phyloP scores from a whole-genome alignment of 2,888 invertebrate species.

The Galeruca laticollis region DNA sequence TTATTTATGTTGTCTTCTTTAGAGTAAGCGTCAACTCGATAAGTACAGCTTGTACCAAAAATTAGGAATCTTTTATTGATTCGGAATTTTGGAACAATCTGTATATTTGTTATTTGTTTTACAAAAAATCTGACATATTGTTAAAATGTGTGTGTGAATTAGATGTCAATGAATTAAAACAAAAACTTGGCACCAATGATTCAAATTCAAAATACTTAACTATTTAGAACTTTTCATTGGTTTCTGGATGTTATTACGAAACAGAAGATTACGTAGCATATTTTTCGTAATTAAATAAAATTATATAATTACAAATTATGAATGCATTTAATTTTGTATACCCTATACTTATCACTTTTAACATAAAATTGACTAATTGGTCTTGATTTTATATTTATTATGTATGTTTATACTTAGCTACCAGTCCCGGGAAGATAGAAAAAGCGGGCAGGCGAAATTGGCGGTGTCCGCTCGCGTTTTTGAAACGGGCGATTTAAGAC shows the following conservation, averaged over 20 bases:
- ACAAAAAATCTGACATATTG: conserved; percentile 49
- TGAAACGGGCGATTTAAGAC: too few species aligned
- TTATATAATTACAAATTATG: conserved; percentile 43
- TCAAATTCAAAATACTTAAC: conserved; percentile 49
- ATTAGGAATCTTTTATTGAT: conserved; percentile 17
- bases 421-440: too few species aligned
- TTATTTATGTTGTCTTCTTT: conserved; percentile 48
- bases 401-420: too few species aligned
- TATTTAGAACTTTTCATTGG: conserved; percentile 53
- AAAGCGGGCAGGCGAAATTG: too few species aligned
- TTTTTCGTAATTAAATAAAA: conserved; percentile 65
- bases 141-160: conserved; percentile 55
- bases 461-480: too few species aligned
- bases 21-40: conserved; percentile 29
- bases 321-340: not conserved
- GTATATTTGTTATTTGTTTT: conserved; percentile 54
- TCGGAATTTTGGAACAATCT: conserved; percentile 19
- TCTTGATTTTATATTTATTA: too few species aligned
- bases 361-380: too few species aligned
- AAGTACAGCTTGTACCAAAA: conserved; percentile 10
- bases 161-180: conserved; percentile 50
- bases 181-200: conserved; percentile 54
- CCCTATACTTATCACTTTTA: too few species aligned
- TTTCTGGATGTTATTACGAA: conserved; percentile 59
- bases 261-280: conserved; percentile 62